Percentiles rank a stretch among this genome's conserved stretches.
Conservation (phyloP, 2,797 vertebrate species). For the Hypotaenidia philippensis region DNA sequence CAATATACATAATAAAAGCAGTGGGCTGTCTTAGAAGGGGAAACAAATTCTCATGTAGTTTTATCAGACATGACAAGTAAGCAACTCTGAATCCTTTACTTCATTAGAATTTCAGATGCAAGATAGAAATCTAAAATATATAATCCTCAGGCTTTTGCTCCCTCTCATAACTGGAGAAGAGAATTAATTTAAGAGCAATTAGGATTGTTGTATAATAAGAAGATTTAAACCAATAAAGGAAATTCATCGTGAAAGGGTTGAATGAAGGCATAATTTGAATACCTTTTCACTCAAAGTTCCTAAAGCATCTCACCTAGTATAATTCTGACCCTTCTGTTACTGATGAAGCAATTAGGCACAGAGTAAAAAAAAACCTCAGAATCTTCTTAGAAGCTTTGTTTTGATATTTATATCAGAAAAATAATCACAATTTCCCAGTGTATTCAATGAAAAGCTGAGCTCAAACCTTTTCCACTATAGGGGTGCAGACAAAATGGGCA, state of each 20-base stretch:
- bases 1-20: not conserved
- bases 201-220: not conserved
- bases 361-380: not conserved
- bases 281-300: not conserved
- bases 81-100: not conserved
- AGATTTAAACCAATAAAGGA: constrained; percentile 9
- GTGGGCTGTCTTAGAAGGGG: not conserved
- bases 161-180: not conserved
- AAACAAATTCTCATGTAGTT: not conserved
- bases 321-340: not conserved
- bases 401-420: not conserved
- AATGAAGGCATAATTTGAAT: not conserved
- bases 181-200: constrained; percentile 25
- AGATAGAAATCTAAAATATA: not conserved
- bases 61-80: constrained; percentile 21
- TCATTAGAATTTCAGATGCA: constrained; percentile 44
- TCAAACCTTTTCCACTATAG: not conserved
- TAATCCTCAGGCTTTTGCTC: constrained; percentile 22
- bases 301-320: not conserved
- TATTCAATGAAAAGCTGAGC: not conserved
- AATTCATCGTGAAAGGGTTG: not conserved
- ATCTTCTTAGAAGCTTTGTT: not conserved
- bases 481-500: not conserved
- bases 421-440: not conserved
- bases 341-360: not conserved